Evolutionary conservation across 2,888 invertebrate species (phyloP).

Genomic region (Campoplex nolae): DNA sequence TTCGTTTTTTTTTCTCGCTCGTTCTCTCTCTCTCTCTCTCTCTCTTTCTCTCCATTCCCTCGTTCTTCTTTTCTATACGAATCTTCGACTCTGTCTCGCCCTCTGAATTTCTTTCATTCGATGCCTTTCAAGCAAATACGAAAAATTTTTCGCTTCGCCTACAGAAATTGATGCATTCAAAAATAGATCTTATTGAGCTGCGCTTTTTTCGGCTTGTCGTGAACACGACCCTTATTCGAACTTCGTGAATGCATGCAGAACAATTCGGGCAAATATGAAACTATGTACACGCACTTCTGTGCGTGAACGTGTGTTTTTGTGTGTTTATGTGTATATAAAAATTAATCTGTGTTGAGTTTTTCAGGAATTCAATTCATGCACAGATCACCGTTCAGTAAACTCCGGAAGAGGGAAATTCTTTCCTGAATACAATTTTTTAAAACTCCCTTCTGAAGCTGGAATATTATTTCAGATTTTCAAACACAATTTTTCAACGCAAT

Average conservation of each 20-base stretch:
- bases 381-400: conserved; percentile 15
- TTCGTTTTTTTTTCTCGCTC: conserved; percentile 3
- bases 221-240: conserved; percentile 33
- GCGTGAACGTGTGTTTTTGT: conserved; percentile 2
- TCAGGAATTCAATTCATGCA: conserved; percentile 17
- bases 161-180: conserved; percentile 33
- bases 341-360: conserved; percentile 17
- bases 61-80: neutral
- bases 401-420: conserved; percentile 28
- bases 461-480: neutral
- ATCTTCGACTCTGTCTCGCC: conserved; percentile 29
- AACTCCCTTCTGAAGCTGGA: too few relatives aligned
- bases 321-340: conserved; percentile 19
- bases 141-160: conserved; percentile 24
- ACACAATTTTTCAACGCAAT: neutral
- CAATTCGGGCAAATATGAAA: conserved; percentile 46
- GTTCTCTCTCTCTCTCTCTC: neutral
- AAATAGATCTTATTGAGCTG: conserved; percentile 32
- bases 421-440: neutral
- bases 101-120: conserved; percentile 28
- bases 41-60: conserved; percentile 14
- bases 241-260: conserved; percentile 65
- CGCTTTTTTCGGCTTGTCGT: conserved; percentile 51
- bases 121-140: conserved; percentile 43
- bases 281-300: neutral